Conservation (phyloP, 1,140 invertebrate species). For the Neodiprion virginianus region DNA sequence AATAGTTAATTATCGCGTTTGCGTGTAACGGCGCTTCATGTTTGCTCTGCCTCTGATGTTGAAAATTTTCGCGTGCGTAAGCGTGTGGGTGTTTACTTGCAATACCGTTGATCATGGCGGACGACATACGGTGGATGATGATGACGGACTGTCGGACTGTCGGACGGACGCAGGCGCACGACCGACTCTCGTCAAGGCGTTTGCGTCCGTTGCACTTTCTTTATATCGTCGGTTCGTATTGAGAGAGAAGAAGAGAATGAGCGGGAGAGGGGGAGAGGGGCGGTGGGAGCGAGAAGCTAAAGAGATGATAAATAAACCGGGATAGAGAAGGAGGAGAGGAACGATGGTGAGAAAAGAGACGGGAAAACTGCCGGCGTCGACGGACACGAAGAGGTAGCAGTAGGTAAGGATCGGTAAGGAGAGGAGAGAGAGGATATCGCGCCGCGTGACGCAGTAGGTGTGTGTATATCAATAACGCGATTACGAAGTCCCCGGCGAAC, state of each 20-base stretch:
- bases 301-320: background rate
- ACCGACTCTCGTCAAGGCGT: constrained; percentile 6
- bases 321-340: background rate
- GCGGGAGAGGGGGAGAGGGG: too few species aligned
- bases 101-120: background rate
- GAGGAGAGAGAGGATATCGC: background rate
- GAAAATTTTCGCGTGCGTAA: too few species aligned
- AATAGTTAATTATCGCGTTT: too few species aligned
- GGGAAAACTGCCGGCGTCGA: too few species aligned
- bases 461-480: constrained; percentile 7
- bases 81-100: background rate
- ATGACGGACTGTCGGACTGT: background rate
- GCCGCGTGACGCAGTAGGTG: background rate
- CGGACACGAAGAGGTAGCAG: too few species aligned
- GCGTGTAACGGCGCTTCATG: too few species aligned
- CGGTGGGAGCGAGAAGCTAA: background rate
- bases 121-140: background rate
- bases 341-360: background rate
- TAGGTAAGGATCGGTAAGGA: too few species aligned
- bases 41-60: too few species aligned
- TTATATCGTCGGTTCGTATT: constrained; percentile 12
- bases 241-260: background rate
- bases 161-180: constrained; percentile 3
- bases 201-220: constrained; percentile 21
- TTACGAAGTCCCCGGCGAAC: background rate